These are phyloP conservation scores for Chymomyza procnemis DNA, from an alignment of 2,888 invertebrate species.

Conservation along the genomic window DNA sequence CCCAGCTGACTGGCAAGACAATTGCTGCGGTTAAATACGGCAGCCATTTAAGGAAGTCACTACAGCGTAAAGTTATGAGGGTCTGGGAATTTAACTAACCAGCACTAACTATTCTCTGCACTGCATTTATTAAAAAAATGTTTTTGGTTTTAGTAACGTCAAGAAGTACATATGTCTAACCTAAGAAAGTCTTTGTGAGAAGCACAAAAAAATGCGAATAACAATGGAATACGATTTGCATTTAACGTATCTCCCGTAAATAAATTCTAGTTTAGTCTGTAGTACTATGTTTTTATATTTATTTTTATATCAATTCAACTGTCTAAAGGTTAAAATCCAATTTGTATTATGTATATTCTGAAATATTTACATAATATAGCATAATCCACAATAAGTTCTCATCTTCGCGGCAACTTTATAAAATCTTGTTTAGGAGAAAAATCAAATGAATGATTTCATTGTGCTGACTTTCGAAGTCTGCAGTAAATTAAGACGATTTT, in stretches of 20 bases:
- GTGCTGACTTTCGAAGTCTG: too few species aligned
- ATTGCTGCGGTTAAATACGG: slow-evolving; percentile 50
- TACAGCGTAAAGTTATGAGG: slow-evolving; percentile 62
- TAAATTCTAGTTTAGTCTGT: not conserved
- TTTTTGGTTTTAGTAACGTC: too few species aligned
- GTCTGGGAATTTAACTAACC: slow-evolving; percentile 11
- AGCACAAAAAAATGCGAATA: not conserved
- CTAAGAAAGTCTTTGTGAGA: not conserved
- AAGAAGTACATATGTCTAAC: not conserved
- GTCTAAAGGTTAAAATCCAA: not conserved
- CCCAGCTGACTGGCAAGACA: slow-evolving; percentile 31
- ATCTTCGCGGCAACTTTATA: not conserved
- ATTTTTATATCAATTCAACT: not conserved
- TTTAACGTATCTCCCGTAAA: not conserved
- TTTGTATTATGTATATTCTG: not conserved
- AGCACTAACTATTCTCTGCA: not conserved
- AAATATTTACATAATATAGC: not conserved
- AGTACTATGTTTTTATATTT: too few species aligned
- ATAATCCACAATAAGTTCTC: not conserved
- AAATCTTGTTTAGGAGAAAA: not conserved
- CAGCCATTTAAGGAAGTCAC: slow-evolving; percentile 37
- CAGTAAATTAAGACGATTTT: too few species aligned
- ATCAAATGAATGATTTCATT: not conserved
- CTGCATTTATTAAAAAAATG: not conserved
- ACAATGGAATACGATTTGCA: not conserved